Conservation (phyloP, 2,113 vertebrate genomes). For the Lota lota region DNA sequence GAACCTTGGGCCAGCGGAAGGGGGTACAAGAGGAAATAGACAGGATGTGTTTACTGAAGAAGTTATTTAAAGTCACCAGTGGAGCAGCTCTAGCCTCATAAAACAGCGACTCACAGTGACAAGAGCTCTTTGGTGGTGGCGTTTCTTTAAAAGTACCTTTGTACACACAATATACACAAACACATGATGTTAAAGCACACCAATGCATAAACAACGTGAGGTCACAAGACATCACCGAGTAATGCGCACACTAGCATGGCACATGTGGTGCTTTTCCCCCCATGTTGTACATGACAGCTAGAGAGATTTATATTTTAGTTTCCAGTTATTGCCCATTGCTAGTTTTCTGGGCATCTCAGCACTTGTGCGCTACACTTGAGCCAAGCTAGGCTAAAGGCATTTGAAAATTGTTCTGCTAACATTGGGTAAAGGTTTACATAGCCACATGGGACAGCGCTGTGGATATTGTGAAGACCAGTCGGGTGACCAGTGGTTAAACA, state of each 20-base stretch:
- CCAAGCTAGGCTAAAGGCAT: slow-evolving; percentile 55
- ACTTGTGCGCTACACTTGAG: slow-evolving; percentile 68
- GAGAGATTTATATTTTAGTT: slow-evolving; percentile 65
- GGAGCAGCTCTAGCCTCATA: slow-evolving; percentile 54
- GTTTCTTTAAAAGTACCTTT: slow-evolving; percentile 43
- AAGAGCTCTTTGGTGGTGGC: slow-evolving; percentile 40
- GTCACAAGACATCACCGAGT: slow-evolving; percentile 18
- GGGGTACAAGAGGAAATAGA: slow-evolving; percentile 38
- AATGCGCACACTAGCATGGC: slow-evolving; percentile 36
- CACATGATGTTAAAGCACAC: background rate
- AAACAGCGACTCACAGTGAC: slow-evolving; percentile 50
- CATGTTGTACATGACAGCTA: slow-evolving; percentile 35
- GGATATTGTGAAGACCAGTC: no score
- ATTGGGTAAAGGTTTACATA: slow-evolving; percentile 9
- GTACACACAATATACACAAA: slow-evolving; percentile 14
- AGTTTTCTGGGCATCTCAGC: slow-evolving; percentile 69
- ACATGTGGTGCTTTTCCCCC: slow-evolving; percentile 58
- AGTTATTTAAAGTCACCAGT: slow-evolving; percentile 62
- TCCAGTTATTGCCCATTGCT: slow-evolving; percentile 76
- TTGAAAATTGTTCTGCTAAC: slow-evolving; percentile 40
- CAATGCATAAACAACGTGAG: slow-evolving; percentile 25
- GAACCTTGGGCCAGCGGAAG: no score
- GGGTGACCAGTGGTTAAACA: no score
- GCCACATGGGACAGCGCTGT: no score
- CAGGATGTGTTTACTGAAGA: slow-evolving; percentile 65